phyloP scores from a whole-genome alignment of 23 tunicate species.

The Aplidium turbinatum region DNA sequence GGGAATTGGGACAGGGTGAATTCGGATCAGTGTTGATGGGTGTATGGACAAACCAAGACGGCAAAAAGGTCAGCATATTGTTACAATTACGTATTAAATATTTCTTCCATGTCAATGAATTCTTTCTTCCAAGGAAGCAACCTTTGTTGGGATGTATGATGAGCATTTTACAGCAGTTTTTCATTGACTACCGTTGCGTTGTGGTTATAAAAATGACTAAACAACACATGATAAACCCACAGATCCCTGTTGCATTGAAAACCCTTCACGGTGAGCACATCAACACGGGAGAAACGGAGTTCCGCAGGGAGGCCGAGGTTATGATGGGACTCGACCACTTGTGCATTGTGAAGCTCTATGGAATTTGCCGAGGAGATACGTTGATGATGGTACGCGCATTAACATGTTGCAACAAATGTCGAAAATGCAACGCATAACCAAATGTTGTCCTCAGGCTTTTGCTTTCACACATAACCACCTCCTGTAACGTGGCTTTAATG shows the following conservation, averaged over 20 bases:
- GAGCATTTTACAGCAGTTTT: too few species aligned
- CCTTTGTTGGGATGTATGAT: too few species aligned
- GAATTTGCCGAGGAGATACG: constrained; percentile 88
- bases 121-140: too few species aligned
- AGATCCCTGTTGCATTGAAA: constrained; percentile 94
- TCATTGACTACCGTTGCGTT: too few species aligned
- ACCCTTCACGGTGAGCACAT: constrained; percentile 92
- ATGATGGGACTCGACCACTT: constrained; percentile 92
- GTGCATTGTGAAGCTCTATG: constrained; percentile 92
- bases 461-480: too few species aligned
- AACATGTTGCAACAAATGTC: too few species aligned
- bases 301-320: constrained; percentile 95
- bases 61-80: constrained; percentile 74
- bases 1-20: constrained; percentile 96
- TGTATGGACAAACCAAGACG: constrained; percentile 75
- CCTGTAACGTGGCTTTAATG: too few species aligned
- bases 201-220: too few species aligned
- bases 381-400: constrained; percentile 99
- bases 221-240: constrained; percentile 10
- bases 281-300: constrained; percentile 89
- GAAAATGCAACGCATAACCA: too few species aligned
- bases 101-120: too few species aligned
- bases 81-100: too few species aligned
- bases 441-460: too few species aligned
- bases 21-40: constrained; percentile 98